These are phyloP conservation scores for Eulemur rufifrons DNA, from an alignment of 2,113 vertebrate genomes.

Conservation along the genomic window DNA sequence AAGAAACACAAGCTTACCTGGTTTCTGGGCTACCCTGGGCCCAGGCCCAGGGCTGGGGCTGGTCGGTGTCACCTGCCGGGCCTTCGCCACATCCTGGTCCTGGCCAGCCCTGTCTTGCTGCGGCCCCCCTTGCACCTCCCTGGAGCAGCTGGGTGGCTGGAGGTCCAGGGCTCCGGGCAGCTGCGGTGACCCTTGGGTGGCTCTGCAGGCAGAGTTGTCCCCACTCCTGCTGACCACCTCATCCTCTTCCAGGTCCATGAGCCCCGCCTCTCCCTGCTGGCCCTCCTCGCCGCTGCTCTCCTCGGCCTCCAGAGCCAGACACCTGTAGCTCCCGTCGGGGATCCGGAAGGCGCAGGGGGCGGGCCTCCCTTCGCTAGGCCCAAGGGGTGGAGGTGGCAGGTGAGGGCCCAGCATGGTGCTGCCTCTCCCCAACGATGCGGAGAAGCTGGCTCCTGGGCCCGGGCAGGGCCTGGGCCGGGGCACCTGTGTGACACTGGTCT, in stretches of 20 bases:
- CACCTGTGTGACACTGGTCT: neutral
- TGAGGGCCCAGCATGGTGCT: slow-evolving; percentile 77
- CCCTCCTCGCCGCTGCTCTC: slow-evolving; percentile 68
- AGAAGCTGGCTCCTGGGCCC: neutral
- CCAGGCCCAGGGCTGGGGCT: neutral
- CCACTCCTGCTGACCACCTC: neutral
- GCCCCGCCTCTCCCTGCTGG: slow-evolving; percentile 49
- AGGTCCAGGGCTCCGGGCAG: neutral
- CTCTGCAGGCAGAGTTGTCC: neutral
- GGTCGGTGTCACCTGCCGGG: slow-evolving; percentile 68
- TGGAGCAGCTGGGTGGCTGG: neutral
- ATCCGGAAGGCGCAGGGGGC: neutral
- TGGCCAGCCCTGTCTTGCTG: slow-evolving; percentile 2
- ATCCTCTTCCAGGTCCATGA: neutral
- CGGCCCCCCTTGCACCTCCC: neutral
- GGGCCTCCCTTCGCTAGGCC: neutral
- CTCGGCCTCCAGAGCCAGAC: slow-evolving; percentile 58
- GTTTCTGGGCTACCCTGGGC: slow-evolving; percentile 68
- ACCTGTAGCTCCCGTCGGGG: slow-evolving; percentile 65
- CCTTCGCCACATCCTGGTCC: slow-evolving; percentile 80
- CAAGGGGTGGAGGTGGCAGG: slow-evolving; percentile 35
- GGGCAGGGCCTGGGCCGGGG: no score
- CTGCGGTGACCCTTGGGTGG: neutral
- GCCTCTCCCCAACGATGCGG: accelerated
- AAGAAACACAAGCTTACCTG: slow-evolving; percentile 74